phyloP scores from a whole-genome alignment of 1,140 invertebrate genomes.

The Drosophila bifasciata region DNA sequence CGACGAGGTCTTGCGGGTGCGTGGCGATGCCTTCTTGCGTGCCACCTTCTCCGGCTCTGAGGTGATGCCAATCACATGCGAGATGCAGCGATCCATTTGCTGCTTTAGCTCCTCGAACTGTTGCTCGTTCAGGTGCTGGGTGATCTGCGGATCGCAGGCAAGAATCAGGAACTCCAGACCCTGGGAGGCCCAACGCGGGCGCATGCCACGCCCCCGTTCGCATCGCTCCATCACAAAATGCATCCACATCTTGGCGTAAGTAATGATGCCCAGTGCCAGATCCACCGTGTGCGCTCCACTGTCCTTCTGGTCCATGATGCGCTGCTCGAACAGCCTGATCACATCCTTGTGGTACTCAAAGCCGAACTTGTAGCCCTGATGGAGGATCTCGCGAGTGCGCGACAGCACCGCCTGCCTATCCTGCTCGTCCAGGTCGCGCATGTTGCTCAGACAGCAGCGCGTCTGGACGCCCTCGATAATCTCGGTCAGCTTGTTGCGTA shows the following conservation, averaged over 20 bases:
- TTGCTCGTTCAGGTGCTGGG: constrained; percentile 89
- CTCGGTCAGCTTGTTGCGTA: constrained; percentile 87
- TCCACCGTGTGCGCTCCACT: constrained; percentile 71
- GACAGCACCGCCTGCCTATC: constrained; percentile 85
- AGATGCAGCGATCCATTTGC: constrained; percentile 90
- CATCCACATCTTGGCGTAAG: constrained; percentile 95
- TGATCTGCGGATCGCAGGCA: constrained; percentile 92
- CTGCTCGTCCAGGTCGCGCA: constrained; percentile 85
- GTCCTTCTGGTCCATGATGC: constrained; percentile 75
- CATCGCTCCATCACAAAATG: constrained; percentile 92
- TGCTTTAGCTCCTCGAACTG: constrained; percentile 91
- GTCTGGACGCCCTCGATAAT: constrained; percentile 88
- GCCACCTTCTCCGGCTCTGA: constrained; percentile 84
- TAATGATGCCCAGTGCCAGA: constrained; percentile 86
- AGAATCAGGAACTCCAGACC: constrained; percentile 93
- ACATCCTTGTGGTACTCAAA: constrained; percentile 96
- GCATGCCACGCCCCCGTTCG: constrained; percentile 91
- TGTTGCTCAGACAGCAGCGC: constrained; percentile 84
- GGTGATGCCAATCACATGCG: constrained; percentile 90
- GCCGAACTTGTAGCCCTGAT: constrained; percentile 94
- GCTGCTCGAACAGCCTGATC: constrained; percentile 86
- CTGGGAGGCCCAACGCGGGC: constrained; percentile 93
- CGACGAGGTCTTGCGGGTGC: constrained; percentile 82
- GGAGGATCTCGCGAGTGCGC: constrained; percentile 91
- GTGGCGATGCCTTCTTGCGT: constrained; percentile 84